A percentile compares a stretch with the other conserved stretches of the same genome.
Conservation (phyloP, 1,140 invertebrate genomes). For the Reticulitermes speratus region DNA sequence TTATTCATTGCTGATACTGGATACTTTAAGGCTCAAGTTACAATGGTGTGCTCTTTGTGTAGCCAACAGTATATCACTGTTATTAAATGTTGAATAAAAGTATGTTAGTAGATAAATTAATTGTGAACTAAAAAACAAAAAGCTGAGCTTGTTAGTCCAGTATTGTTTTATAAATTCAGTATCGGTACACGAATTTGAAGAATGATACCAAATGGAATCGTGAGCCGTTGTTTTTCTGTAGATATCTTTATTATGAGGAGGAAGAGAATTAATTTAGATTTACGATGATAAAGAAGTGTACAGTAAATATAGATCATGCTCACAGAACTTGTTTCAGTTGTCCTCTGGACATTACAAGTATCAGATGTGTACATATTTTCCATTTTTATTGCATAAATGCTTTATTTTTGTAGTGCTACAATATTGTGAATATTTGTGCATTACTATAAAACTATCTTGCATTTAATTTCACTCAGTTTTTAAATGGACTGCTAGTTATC, state of each 20-base stretch:
- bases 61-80: neutral
- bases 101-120: neutral
- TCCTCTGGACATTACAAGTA: neutral
- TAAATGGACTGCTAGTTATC: neutral
- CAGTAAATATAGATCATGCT: no score
- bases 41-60: neutral
- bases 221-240: no score
- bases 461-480: neutral
- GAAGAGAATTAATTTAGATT: no score
- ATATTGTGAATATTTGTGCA: neutral
- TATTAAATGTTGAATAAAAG: neutral
- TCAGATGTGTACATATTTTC: conserved; percentile 6
- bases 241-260: no score
- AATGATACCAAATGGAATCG: neutral
- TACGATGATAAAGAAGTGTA: no score
- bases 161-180: neutral
- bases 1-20: no score
- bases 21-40: neutral
- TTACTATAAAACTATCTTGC: neutral
- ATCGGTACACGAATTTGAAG: neutral
- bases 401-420: neutral
- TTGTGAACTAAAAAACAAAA: neutral
- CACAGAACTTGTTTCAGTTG: no score
- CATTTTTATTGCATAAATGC: neutral
- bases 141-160: neutral